Evolutionary conservation across 2,113 vertebrate species (phyloP).

Genomic region (Etia nguti): DNA sequence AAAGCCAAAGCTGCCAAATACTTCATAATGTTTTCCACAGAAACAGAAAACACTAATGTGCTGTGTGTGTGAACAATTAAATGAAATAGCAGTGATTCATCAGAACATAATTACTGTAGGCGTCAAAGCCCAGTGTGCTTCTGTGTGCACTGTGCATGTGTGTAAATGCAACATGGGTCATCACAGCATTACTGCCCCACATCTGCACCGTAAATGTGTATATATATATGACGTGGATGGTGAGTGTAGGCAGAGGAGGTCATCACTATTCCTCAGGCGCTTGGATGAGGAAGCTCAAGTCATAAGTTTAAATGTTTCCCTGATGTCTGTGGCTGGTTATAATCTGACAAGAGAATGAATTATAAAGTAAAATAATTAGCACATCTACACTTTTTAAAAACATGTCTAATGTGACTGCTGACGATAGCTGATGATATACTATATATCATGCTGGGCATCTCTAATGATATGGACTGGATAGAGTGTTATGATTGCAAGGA

Average conservation of each 20-base stretch:
- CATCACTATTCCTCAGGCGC: not conserved
- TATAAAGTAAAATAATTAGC: not conserved
- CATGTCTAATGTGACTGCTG: not conserved
- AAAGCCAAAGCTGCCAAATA: not conserved
- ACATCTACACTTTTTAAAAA: not conserved
- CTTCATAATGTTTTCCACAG: not conserved
- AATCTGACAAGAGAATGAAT: not conserved
- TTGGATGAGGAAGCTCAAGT: not conserved
- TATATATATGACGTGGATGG: not conserved
- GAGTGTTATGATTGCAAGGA: not conserved
- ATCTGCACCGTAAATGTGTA: not conserved
- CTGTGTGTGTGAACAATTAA: not conserved
- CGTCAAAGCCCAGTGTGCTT: not conserved
- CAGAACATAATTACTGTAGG: slow-evolving; percentile 8
- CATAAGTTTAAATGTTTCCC: not conserved
- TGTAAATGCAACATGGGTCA: slow-evolving; percentile 6
- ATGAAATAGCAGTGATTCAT: not conserved
- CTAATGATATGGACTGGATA: not conserved
- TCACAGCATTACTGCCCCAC: not conserved
- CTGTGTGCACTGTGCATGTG: not conserved
- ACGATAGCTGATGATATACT: rapidly evolving
- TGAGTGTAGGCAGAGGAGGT: not conserved
- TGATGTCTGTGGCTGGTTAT: not conserved
- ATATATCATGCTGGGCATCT: not conserved
- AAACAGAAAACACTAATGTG: not conserved